phyloP scores from a whole-genome alignment of 2,113 vertebrate genomes.

The Mirza zaza region DNA sequence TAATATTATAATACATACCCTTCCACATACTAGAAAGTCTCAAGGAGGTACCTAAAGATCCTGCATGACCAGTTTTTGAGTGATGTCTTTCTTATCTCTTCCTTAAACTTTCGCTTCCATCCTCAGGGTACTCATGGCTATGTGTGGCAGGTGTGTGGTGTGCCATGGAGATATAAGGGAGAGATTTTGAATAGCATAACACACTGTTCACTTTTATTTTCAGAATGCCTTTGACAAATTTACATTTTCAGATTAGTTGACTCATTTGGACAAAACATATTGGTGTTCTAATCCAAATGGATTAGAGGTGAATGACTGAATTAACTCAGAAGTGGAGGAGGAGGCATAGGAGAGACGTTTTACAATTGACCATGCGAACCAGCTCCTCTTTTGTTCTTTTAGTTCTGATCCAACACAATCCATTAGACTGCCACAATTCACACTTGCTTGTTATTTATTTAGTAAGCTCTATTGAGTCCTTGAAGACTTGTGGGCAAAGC shows the following conservation, averaged over 20 bases:
- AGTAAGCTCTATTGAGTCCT: slow-evolving; percentile 36
- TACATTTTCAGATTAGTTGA: not conserved
- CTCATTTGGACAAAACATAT: not conserved
- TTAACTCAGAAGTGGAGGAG: not conserved
- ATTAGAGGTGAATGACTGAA: not conserved
- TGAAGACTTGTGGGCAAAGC: slow-evolving; percentile 29
- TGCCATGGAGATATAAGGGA: not conserved
- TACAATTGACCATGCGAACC: not conserved
- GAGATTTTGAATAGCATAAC: not conserved
- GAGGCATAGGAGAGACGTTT: not conserved
- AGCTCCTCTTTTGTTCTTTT: not conserved
- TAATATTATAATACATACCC: not conserved
- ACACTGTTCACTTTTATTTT: not conserved
- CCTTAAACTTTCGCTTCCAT: not conserved
- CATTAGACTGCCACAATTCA: slow-evolving; percentile 30
- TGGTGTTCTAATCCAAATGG: not conserved
- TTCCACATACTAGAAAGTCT: not conserved
- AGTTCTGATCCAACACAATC: slow-evolving; percentile 11
- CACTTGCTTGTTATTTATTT: slow-evolving; percentile 49
- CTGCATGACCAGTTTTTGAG: not conserved
- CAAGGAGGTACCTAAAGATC: not conserved
- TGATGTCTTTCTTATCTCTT: not conserved
- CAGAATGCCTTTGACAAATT: not conserved
- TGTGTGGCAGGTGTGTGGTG: not conserved
- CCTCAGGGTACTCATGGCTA: not conserved